Base-by-base conservation (phyloP, 2,888 invertebrate genomes). In the Andrena haemorrhoa region DNA sequence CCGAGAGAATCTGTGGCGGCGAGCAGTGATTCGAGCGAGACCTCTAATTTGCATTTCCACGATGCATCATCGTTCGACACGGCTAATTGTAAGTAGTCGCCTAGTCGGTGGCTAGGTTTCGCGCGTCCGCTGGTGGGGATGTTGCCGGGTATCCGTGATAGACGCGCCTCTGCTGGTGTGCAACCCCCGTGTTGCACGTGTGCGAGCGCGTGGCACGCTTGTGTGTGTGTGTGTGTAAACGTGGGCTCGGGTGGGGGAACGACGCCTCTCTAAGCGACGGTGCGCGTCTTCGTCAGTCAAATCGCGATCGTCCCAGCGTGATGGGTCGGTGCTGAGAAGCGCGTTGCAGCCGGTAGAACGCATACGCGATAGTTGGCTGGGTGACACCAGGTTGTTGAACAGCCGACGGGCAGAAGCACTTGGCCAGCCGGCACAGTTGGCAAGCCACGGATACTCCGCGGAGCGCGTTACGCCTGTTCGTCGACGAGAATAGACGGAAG, bases 251-350 rank as follows among this genome's bases (percentile, higher is more conserved):
- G 77, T 76, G 83, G 87, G 83, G 82, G 69, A 49, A 76, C 85
- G 87, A 82, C 86, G 79, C 82, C 79, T 82, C 83, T 73, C 85
- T 79, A 79, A 82, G 79, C 85, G 87, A 88, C 90, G 86, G 85
- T 81, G 72, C 81, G 87, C 87, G 85, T 89, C 88, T 86, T 88
- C 90, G 89, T 90, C 92, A 92, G 93, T 93, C 88, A 90, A 90
- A 92, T 89, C 89, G 90, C 88, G 90, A 90, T 86, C 90, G 92
- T 90, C 89, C 71, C 76, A 73, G 79, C 76, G 84, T 47, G 79
- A 86, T 58, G 75, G 77, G 69, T 61, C 49, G 16, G n/a, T 64
- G 49, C 66, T 68, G 31, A 65, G 65, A 20, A 51, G 8, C 20
- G 4, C 74, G 35, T 63, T 23, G 41, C 4, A 41, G 41, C 20